Conservation (phyloP, 2,797 vertebrate genomes). For the Oreortyx pictus region DNA sequence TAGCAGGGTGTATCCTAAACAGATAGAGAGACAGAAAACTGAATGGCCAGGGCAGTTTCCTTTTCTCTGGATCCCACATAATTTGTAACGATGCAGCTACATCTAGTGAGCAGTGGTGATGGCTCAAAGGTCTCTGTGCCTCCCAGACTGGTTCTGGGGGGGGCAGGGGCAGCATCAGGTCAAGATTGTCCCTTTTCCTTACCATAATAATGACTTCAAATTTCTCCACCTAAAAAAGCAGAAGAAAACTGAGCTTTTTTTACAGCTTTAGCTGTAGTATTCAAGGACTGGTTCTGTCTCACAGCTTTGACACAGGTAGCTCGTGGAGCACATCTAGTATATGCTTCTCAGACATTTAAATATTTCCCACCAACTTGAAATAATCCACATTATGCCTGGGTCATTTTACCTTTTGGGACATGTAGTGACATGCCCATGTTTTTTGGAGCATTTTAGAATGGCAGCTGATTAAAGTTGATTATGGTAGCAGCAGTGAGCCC, state of each 20-base stretch:
- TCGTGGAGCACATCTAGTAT: neutral
- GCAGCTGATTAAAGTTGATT: neutral
- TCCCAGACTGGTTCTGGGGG: no score
- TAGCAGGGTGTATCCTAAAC: neutral
- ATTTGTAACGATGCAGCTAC: neutral
- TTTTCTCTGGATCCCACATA: neutral
- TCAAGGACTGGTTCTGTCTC: neutral
- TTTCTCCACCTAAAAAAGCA: neutral
- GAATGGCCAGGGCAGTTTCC: neutral
- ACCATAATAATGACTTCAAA: fast-evolving
- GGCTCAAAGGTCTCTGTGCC: no score
- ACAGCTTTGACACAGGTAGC: neutral
- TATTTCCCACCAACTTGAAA: neutral
- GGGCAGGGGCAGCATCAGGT: neutral
- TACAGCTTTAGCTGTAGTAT: neutral
- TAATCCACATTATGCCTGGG: neutral
- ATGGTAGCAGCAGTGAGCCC: neutral
- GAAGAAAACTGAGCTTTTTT: neutral
- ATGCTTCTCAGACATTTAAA: neutral
- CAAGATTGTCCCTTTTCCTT: neutral
- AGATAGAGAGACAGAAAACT: neutral
- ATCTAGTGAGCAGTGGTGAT: no score
- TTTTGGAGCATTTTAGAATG: neutral
- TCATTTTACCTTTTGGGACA: neutral
- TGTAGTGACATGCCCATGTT: neutral